phyloP scores from a whole-genome alignment of 2,113 vertebrate species.

The Pseudorasbora parva region DNA sequence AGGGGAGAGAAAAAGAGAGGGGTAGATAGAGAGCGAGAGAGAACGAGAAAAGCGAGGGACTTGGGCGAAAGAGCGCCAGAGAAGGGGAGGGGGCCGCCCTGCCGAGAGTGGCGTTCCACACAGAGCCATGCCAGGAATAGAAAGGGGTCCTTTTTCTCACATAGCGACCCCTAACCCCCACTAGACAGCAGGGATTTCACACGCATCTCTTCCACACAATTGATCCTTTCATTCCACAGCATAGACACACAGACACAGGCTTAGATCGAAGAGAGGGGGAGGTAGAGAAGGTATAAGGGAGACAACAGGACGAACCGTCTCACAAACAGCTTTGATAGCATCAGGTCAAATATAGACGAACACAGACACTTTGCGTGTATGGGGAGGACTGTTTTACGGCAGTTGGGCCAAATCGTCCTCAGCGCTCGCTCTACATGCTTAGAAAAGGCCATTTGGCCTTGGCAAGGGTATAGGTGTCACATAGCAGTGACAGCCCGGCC shows the following conservation, averaged over 20 bases:
- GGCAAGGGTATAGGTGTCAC: slow-evolving; percentile 47
- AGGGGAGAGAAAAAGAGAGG: slow-evolving; percentile 60
- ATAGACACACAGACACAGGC: slow-evolving; percentile 67
- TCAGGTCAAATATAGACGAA: slow-evolving; percentile 33
- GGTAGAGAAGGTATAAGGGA: slow-evolving; percentile 40
- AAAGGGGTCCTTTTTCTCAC: slow-evolving; percentile 83
- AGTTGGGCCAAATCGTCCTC: neutral
- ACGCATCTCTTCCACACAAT: slow-evolving; percentile 91
- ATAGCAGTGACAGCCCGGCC: slow-evolving; percentile 36
- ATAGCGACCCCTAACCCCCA: slow-evolving; percentile 80
- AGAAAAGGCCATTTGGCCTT: slow-evolving; percentile 38
- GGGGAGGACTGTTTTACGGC: neutral
- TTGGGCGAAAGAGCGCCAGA: slow-evolving; percentile 62
- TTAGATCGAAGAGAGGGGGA: slow-evolving; percentile 36
- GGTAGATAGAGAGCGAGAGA: slow-evolving; percentile 62
- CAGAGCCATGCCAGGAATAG: slow-evolving; percentile 81
- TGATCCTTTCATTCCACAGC: slow-evolving; percentile 89
- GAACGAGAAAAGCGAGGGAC: slow-evolving; percentile 38
- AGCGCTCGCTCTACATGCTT: neutral
- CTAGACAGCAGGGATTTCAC: slow-evolving; percentile 86
- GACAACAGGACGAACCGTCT: slow-evolving; percentile 10
- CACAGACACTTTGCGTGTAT: slow-evolving; percentile 9
- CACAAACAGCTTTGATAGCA: slow-evolving; percentile 30
- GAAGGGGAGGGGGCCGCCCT: slow-evolving; percentile 74
- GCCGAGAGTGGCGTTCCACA: slow-evolving; percentile 86